phyloP scores from a whole-genome alignment of 37 sponge, comb jelly and placozoan species.

The Ianthella basta region DNA sequence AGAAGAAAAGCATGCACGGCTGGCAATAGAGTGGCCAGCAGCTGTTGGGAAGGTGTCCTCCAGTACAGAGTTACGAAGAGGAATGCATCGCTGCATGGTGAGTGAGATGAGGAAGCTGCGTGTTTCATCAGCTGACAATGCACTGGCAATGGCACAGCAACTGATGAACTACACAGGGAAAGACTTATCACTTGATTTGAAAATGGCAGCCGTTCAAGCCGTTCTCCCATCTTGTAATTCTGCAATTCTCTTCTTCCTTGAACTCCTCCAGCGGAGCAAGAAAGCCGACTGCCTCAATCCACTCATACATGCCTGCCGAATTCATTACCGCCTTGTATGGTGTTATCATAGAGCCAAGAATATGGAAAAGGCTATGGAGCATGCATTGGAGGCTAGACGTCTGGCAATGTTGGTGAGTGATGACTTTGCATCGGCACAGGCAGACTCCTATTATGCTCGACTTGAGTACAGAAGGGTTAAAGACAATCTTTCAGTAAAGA shows the following conservation, averaged over 20 bases:
- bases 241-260: not conserved
- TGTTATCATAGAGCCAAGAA: not conserved
- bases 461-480: not conserved
- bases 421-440: not conserved
- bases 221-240: not conserved
- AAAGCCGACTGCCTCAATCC: not conserved
- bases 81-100: too few relatives aligned
- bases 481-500: not conserved
- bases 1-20: too few relatives aligned
- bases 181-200: not conserved
- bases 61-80: too few relatives aligned
- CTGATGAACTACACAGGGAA: not conserved
- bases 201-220: not conserved
- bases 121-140: not conserved
- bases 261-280: not conserved
- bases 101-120: slow-evolving; percentile 14
- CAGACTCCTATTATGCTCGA: slow-evolving; percentile 24
- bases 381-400: not conserved
- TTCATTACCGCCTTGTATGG: slow-evolving; percentile 20
- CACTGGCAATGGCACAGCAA: not conserved
- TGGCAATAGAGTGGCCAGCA: too few relatives aligned
- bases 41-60: too few relatives aligned
- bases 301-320: not conserved
- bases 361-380: not conserved
- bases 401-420: not conserved